These are phyloP conservation scores for Malurus melanocephalus DNA, from an alignment of 2,113 vertebrate species.

Conservation along the genomic window DNA sequence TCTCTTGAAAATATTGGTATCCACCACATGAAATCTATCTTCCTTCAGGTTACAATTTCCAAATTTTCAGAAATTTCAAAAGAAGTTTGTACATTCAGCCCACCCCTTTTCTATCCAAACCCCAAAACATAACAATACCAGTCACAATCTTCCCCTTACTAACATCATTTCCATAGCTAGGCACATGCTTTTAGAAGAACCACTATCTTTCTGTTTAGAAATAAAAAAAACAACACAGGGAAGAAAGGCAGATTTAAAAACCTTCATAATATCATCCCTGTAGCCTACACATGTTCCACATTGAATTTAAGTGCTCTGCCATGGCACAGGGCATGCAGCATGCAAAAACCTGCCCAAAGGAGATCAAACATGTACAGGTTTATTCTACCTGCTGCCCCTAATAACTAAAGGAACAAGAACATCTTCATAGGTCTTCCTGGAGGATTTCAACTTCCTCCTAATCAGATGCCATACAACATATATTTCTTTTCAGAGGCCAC, in stretches of 20 bases:
- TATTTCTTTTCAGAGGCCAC: too few relatives aligned
- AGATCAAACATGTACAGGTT: background rate
- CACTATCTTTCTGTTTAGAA: background rate
- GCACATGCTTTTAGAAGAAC: background rate
- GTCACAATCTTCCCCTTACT: background rate
- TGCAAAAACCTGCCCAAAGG: background rate
- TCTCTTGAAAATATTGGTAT: background rate
- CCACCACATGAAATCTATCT: background rate
- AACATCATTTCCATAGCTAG: background rate
- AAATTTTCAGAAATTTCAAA: background rate
- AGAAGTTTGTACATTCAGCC: background rate
- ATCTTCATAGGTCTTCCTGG: background rate
- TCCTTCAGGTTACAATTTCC: background rate
- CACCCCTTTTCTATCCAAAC: background rate
- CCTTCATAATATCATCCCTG: background rate
- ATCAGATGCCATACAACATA: background rate
- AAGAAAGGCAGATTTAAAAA: background rate
- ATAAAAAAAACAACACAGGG: background rate
- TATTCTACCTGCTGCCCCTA: background rate
- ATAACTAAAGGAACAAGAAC: background rate
- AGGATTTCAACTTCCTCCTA: background rate
- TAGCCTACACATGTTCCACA: background rate
- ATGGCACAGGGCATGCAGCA: rapidly evolving
- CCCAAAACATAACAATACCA: background rate
- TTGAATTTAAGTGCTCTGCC: background rate